phyloP scores from a whole-genome alignment of 2,888 invertebrate species.

The Plebejus anna region DNA sequence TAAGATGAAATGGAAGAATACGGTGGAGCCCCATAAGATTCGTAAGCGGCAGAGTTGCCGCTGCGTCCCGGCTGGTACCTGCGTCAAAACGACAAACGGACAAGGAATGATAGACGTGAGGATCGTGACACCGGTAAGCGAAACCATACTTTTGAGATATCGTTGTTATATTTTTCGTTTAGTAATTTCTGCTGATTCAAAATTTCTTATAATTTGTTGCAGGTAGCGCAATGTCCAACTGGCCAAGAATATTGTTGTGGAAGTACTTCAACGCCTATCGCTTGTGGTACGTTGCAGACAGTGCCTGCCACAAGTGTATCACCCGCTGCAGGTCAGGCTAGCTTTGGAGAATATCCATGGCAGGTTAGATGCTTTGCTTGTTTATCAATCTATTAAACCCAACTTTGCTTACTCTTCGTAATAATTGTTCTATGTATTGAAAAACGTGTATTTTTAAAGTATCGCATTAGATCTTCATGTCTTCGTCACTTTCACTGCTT shows the following conservation, averaged over 20 bases:
- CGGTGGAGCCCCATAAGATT: slow-evolving; percentile 49
- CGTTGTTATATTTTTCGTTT: not conserved
- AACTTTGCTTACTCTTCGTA: not conserved
- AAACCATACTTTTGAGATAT: not conserved
- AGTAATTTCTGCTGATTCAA: not conserved
- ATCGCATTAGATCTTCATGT: too few species aligned
- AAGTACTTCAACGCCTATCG: slow-evolving; percentile 45
- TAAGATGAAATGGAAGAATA: slow-evolving; percentile 28
- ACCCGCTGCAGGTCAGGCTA: slow-evolving; percentile 77
- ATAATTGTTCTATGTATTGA: too few species aligned
- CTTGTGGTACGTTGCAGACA: slow-evolving; percentile 69
- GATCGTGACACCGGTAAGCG: slow-evolving; percentile 80
- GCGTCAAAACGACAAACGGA: slow-evolving; percentile 61
- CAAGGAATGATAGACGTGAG: slow-evolving; percentile 81
- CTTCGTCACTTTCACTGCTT: too few species aligned
- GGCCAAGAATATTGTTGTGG: slow-evolving; percentile 71
- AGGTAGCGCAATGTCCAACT: slow-evolving; percentile 51
- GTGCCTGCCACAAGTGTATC: slow-evolving; percentile 56
- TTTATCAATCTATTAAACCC: not conserved
- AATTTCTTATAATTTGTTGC: not conserved
- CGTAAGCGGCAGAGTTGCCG: slow-evolving; percentile 65
- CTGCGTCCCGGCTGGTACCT: slow-evolving; percentile 64
- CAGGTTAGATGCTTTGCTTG: slow-evolving; percentile 62
- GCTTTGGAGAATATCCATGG: slow-evolving; percentile 87
- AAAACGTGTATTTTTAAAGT: too few species aligned